Percentiles rank a stretch among this genome's conserved stretches.
These are phyloP conservation scores for Diceros bicornis DNA, from an alignment of 2,797 vertebrate genomes.

Conservation along the genomic window DNA sequence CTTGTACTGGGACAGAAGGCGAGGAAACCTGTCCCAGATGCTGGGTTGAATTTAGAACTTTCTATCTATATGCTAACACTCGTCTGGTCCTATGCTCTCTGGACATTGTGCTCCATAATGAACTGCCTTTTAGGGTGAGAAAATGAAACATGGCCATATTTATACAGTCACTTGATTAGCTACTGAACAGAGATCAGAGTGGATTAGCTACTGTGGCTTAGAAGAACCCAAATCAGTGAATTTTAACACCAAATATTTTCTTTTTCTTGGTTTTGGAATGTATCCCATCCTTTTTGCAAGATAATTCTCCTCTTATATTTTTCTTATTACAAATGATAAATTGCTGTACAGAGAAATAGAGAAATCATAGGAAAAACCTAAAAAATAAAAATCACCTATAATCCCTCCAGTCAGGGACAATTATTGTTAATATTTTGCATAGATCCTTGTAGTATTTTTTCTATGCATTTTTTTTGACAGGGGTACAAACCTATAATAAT, in stretches of 20 bases:
- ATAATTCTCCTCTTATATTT: background rate
- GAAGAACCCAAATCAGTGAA: background rate
- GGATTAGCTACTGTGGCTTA: background rate
- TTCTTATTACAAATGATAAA: constrained; percentile 52
- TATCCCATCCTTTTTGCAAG: background rate
- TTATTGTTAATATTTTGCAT: background rate
- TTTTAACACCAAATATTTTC: constrained; percentile 40
- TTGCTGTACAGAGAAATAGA: background rate
- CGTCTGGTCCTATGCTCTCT: background rate
- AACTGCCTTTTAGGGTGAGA: constrained; percentile 45
- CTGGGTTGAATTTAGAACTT: constrained; percentile 36
- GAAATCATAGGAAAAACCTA: constrained; percentile 7
- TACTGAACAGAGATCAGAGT: background rate
- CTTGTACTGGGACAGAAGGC: background rate
- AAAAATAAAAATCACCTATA: constrained; percentile 30
- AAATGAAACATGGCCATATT: background rate
- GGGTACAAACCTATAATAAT: background rate
- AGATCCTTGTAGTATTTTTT: background rate
- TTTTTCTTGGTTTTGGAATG: constrained; percentile 46
- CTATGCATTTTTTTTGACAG: background rate
- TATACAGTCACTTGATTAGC: constrained; percentile 8
- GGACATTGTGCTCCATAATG: background rate
- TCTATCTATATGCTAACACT: accelerated
- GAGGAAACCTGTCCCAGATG: background rate
- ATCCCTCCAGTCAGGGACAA: background rate